A percentile compares a stretch with the other conserved stretches of the same genome.
Evolutionary conservation across 2,888 invertebrate genomes (phyloP).

Genomic region (Volucella inanis): DNA sequence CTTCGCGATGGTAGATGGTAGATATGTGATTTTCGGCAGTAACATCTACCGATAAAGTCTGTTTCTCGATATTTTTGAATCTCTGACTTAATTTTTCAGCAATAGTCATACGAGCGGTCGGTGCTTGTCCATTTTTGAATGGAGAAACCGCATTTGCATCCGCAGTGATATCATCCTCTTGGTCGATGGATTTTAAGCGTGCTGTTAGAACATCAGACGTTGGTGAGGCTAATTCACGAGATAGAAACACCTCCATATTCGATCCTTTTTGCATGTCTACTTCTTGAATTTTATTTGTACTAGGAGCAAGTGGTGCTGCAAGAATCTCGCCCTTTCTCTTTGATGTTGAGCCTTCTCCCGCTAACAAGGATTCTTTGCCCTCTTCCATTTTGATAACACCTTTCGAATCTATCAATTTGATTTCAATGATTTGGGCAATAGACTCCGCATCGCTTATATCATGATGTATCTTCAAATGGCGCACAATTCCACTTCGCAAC

Average conservation of each 20-base stretch:
- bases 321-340: neutral
- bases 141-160: constrained; percentile 25
- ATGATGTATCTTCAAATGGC: constrained; percentile 84
- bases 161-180: constrained; percentile 37
- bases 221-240: constrained; percentile 62
- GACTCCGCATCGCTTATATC: constrained; percentile 67
- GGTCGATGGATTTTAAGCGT: constrained; percentile 44
- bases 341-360: neutral
- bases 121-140: constrained; percentile 33
- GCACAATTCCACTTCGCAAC: constrained; percentile 85
- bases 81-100: constrained; percentile 78
- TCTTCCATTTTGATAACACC: constrained; percentile 68
- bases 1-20: constrained; percentile 64
- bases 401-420: constrained; percentile 73
- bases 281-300: neutral
- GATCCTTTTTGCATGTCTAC: constrained; percentile 4
- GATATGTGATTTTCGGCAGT: constrained; percentile 32
- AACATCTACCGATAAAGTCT: constrained; percentile 37
- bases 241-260: constrained; percentile 59
- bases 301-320: neutral
- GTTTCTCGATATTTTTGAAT: constrained; percentile 76
- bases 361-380: neutral
- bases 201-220: constrained; percentile 53
- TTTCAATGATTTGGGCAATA: constrained; percentile 64
- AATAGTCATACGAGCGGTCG: constrained; percentile 75